Base-by-base conservation (phyloP, 2,113 vertebrate genomes). In the Rhagologus leucostigma region DNA sequence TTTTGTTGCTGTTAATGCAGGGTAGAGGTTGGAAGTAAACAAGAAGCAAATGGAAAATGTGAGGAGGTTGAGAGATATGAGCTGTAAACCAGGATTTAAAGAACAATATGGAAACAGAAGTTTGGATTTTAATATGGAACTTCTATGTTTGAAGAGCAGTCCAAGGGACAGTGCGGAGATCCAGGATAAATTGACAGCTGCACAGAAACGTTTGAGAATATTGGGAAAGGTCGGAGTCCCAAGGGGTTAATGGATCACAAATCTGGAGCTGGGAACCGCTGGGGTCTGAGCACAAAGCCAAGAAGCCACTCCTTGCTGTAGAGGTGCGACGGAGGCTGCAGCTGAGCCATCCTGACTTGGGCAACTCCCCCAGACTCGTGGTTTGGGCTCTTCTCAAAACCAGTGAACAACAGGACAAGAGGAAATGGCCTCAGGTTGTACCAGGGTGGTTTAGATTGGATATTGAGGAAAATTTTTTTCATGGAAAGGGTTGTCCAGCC, bases 321-420 rank as follows among this genome's bases (percentile, higher is more conserved):
- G 37, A 52, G 5, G 1, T 10, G 29, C 15, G 26, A 37, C 7
- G 35, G 8, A n/a, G 26, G 47, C 50, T 23, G 5, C n/a, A 24
- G 46, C 65, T 63, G 68, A 63, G 37, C 46, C 78, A 6, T 7
- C 70, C 68, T 67, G 24, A 5, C 9, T 4, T 19, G 64, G 44
- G 23, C 18, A 62, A 33, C 6, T 60, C 5, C 16, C 5, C 11
- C n/a, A 10, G 3, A 1, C 46, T 17, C 30, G 23, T 23, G 64
- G 23, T 1, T 9, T 3, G 3, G 16, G 46, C 19, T 59, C 77
- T 7, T 67, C 68, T 44, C 37, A 67, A 37, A 88, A 19, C 15
- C n/a, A 52, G 5, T 0, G 1, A 42, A 26, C 0, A 1, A 7
- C 42, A 29, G 27, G 35, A 56, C 8, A 4, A 9, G 59, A 52